These are phyloP conservation scores for Empidonax alnorum DNA, from an alignment of 2,113 vertebrate genomes.

Conservation along the genomic window DNA sequence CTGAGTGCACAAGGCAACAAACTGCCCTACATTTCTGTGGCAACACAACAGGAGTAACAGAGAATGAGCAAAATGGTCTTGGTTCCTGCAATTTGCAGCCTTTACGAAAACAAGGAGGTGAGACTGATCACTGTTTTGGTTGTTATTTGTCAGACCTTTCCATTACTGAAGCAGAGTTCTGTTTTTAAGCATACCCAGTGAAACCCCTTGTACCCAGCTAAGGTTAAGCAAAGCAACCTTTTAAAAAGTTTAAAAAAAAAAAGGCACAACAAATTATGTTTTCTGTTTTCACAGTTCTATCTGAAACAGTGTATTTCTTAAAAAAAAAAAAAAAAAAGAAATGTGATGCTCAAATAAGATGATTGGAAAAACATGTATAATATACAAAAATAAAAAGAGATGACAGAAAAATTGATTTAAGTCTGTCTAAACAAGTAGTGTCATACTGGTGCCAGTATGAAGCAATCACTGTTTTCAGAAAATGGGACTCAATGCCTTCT, in stretches of 20 bases:
- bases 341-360: neutral
- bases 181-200: neutral
- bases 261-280: neutral
- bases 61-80: neutral
- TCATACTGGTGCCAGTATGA: neutral
- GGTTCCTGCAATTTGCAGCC: neutral
- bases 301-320: neutral
- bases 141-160: neutral
- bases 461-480: conserved; percentile 15
- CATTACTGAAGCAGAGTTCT: neutral
- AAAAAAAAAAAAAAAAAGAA: neutral
- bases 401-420: conserved; percentile 8
- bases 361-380: neutral
- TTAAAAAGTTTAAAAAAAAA: neutral
- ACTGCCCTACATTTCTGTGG: neutral
- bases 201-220: neutral
- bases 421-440: neutral
- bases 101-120: neutral
- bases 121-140: neutral
- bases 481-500: neutral
- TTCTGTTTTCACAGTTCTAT: neutral
- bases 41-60: neutral
- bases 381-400: conserved; percentile 31
- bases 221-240: neutral
- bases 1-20: neutral